A percentile compares a stretch with the other conserved stretches of the same genome.
These are phyloP conservation scores for Irena cyanogastra DNA, from an alignment of 2,113 vertebrate species.

Conservation along the genomic window DNA sequence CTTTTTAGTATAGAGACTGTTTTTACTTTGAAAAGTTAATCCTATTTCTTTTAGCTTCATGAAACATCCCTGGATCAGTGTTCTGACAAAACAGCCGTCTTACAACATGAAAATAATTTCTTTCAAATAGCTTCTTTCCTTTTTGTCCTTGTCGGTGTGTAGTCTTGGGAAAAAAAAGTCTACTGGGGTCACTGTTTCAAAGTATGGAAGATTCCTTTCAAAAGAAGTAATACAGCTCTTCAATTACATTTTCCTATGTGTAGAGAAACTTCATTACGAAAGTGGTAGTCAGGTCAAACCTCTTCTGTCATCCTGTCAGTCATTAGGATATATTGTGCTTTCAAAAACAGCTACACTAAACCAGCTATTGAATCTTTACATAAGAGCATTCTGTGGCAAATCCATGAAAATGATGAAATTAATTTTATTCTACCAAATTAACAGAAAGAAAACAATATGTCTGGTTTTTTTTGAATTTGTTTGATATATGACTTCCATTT, in stretches of 20 bases:
- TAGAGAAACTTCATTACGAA: constrained; percentile 36
- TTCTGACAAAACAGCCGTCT: background rate
- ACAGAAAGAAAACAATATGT: background rate
- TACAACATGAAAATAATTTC: background rate
- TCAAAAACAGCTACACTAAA: background rate
- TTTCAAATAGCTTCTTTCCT: background rate
- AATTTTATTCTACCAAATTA: background rate
- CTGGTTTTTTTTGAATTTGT: no score
- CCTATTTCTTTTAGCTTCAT: background rate
- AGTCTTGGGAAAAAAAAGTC: background rate
- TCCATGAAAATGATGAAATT: background rate
- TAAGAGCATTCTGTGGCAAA: background rate
- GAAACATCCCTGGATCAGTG: background rate
- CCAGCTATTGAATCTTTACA: background rate
- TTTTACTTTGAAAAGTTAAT: constrained; percentile 13
- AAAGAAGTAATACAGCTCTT: background rate
- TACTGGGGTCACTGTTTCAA: background rate
- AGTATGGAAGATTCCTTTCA: background rate
- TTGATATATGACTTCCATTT: background rate
- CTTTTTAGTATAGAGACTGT: background rate
- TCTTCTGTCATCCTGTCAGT: constrained; percentile 37
- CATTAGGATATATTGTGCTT: background rate
- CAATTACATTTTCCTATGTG: constrained; percentile 26
- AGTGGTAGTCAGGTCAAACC: constrained; percentile 31
- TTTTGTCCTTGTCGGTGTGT: background rate